Percentiles rank a stretch among this genome's conserved stretches.
Conservation (phyloP, 2,113 vertebrate species). For the Apteryx mantelli region DNA sequence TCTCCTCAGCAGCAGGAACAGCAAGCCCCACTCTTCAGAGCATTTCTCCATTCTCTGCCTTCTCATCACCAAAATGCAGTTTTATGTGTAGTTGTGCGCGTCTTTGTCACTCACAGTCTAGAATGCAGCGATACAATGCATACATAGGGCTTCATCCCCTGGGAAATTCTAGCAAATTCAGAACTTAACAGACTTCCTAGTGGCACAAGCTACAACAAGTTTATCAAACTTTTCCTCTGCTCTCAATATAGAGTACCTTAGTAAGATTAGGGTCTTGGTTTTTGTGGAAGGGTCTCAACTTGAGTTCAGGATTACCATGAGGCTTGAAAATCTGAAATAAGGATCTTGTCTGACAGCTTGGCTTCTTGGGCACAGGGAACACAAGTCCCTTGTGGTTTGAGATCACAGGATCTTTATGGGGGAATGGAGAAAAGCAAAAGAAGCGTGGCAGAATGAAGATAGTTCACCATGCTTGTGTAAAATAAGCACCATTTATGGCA, state of each 20-base stretch:
- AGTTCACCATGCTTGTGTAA: neutral
- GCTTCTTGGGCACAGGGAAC: neutral
- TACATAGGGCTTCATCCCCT: neutral
- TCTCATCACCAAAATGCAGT: neutral
- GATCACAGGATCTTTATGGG: neutral
- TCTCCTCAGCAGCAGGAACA: neutral
- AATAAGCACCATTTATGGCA: neutral
- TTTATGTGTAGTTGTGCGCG: neutral
- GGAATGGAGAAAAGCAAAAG: neutral
- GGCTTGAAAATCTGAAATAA: neutral
- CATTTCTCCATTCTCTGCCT: neutral
- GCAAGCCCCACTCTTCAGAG: neutral
- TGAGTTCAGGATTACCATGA: neutral
- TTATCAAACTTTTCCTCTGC: neutral
- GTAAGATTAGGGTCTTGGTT: neutral
- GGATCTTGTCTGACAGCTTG: neutral
- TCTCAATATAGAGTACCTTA: neutral
- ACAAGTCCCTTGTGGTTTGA: neutral
- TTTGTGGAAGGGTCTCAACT: neutral
- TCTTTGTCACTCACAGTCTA: neutral
- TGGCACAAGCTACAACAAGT: neutral
- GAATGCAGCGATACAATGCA: neutral
- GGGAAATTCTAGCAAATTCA: neutral
- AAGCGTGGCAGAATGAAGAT: neutral
- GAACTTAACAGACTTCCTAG: neutral